Conservation (phyloP, 1,140 invertebrate genomes). For the silkworm (Bombyx mori) region DNA sequence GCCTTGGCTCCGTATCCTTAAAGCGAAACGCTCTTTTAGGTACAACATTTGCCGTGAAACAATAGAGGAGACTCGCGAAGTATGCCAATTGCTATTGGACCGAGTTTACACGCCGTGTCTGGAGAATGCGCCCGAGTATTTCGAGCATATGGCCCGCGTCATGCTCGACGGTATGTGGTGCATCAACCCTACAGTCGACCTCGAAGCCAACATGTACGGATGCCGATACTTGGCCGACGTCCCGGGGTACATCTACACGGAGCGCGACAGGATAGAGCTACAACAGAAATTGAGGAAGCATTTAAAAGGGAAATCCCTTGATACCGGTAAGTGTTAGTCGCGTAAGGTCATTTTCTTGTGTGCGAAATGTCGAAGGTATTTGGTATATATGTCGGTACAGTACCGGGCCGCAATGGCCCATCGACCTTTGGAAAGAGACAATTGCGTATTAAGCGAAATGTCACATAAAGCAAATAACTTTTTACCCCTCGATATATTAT, state of each 20-base stretch:
- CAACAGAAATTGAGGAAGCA: conserved; percentile 25
- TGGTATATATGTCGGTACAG: no score
- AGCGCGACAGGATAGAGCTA: conserved; percentile 33
- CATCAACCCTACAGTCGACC: conserved; percentile 46
- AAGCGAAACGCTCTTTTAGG: conserved; percentile 27
- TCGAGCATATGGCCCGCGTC: conserved; percentile 56
- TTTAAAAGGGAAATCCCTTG: conserved; percentile 32
- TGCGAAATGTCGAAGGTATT: not conserved
- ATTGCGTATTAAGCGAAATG: no score
- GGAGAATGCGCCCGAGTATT: conserved; percentile 63
- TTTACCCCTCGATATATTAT: no score
- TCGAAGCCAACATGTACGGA: conserved; percentile 40
- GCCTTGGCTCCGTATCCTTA: no score
- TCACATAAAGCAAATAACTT: no score
- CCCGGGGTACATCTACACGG: conserved; percentile 51
- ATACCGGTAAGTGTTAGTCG: conserved; percentile 29
- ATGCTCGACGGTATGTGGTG: conserved; percentile 65
- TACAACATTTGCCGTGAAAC: conserved; percentile 73
- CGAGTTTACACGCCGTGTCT: conserved; percentile 56
- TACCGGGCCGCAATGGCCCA: no score
- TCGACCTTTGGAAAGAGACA: no score
- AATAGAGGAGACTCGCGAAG: conserved; percentile 53
- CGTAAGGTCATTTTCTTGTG: not conserved
- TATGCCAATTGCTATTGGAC: conserved; percentile 49
- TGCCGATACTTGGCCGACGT: conserved; percentile 41